Conservation (phyloP, 2,888 invertebrate genomes). For the Calameuta idolon region DNA sequence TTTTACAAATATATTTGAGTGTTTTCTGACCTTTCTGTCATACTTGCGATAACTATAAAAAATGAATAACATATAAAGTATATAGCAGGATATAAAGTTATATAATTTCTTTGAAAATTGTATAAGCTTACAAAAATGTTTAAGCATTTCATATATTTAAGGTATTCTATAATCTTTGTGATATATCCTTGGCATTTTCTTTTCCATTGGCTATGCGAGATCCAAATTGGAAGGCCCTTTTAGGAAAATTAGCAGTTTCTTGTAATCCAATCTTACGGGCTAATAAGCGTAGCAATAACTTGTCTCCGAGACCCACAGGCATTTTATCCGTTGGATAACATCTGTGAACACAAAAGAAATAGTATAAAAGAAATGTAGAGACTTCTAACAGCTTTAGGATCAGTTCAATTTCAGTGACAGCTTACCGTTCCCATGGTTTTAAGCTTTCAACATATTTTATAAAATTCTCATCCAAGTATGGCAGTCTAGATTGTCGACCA, state of each 20-base stretch:
- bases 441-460: constrained; percentile 74
- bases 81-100: neutral
- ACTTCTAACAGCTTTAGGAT: neutral
- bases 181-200: constrained; percentile 86
- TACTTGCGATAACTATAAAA: no score
- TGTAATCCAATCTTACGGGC: constrained; percentile 77
- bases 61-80: neutral
- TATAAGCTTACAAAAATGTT: neutral
- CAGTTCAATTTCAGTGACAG: constrained; percentile 8
- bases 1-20: no score
- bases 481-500: constrained; percentile 85
- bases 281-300: constrained; percentile 83
- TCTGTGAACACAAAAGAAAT: constrained; percentile 57
- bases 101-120: neutral
- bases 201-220: constrained; percentile 92
- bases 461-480: constrained; percentile 81
- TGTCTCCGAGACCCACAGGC: constrained; percentile 91
- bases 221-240: constrained; percentile 97
- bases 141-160: neutral
- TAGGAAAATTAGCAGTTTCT: constrained; percentile 78
- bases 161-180: constrained; percentile 59
- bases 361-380: constrained; percentile 11
- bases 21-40: no score
- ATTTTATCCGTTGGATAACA: constrained; percentile 72
- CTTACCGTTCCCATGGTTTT: constrained; percentile 77